Percentiles rank a stretch among this genome's conserved stretches.
phyloP scores from a whole-genome alignment of 2,113 vertebrate genomes.

The Calidris pugnax region DNA sequence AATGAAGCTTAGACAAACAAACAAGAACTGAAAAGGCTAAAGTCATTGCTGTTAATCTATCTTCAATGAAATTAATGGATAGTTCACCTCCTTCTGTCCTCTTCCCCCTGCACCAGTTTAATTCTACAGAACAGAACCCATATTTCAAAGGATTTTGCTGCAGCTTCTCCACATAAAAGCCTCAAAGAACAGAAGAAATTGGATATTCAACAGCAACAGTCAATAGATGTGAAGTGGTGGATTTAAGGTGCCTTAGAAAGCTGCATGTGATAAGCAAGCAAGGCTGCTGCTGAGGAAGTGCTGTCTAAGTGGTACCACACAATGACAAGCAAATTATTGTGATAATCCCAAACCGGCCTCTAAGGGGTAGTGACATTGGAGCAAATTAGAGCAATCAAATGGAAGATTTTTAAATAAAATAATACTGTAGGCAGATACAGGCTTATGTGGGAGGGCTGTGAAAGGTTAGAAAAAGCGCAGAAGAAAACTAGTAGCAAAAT shows the following conservation, averaged over 20 bases:
- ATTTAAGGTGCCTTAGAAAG: neutral
- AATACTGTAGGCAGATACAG: neutral
- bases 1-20: constrained; percentile 41
- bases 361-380: neutral
- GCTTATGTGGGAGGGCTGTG: neutral
- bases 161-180: neutral
- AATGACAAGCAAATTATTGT: neutral
- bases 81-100: neutral
- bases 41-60: neutral
- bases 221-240: neutral
- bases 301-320: neutral
- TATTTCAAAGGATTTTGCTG: neutral
- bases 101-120: neutral
- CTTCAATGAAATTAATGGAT: neutral
- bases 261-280: neutral
- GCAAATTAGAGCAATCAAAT: neutral
- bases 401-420: neutral
- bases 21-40: constrained; percentile 13
- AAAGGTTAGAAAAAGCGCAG: neutral
- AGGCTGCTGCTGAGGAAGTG: neutral
- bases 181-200: neutral
- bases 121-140: neutral
- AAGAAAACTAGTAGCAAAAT: neutral
- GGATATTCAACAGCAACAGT: neutral
- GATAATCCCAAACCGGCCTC: neutral